Evolutionary conservation across 2,888 invertebrate species (phyloP).

Genomic region (Muscina levida): DNA sequence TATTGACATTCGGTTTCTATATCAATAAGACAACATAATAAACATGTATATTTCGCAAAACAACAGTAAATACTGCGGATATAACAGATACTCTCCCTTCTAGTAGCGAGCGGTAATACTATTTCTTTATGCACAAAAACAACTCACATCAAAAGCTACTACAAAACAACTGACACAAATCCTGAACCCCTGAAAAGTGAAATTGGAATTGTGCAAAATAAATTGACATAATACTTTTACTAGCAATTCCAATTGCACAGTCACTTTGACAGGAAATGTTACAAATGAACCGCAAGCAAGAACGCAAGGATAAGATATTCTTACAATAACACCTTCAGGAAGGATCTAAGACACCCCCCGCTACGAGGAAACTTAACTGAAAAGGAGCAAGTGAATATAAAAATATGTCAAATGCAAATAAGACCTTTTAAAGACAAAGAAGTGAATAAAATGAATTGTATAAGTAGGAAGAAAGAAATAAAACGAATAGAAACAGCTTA

Average conservation of each 20-base stretch:
- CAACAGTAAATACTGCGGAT: too few species aligned
- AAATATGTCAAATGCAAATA: conserved; percentile 58
- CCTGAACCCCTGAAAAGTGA: conserved; percentile 21
- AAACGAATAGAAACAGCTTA: conserved; percentile 45
- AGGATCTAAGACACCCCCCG: conserved; percentile 1
- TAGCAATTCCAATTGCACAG: conserved; percentile 4
- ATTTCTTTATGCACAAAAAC: too few species aligned
- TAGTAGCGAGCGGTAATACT: too few species aligned
- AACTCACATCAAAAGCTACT: background rate
- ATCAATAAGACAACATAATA: too few species aligned
- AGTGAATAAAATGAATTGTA: conserved; percentile 24
- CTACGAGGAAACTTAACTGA: background rate
- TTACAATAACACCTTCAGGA: conserved; percentile 43
- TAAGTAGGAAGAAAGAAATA: background rate
- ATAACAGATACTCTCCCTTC: too few species aligned
- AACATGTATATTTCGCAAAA: too few species aligned
- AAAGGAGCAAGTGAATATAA: background rate
- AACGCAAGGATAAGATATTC: conserved; percentile 12
- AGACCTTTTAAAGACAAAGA: conserved; percentile 36
- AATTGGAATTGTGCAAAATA: conserved; percentile 15
- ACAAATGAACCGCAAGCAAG: conserved; percentile 15
- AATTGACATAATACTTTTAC: conserved; percentile 49
- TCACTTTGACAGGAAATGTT: conserved; percentile 28
- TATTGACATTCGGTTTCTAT: too few species aligned
- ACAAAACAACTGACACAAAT: conserved; percentile 30